Percentiles rank a stretch among this genome's conserved stretches.
phyloP scores from a whole-genome alignment of 2,113 vertebrate genomes.

The Callocephalon fimbriatum region DNA sequence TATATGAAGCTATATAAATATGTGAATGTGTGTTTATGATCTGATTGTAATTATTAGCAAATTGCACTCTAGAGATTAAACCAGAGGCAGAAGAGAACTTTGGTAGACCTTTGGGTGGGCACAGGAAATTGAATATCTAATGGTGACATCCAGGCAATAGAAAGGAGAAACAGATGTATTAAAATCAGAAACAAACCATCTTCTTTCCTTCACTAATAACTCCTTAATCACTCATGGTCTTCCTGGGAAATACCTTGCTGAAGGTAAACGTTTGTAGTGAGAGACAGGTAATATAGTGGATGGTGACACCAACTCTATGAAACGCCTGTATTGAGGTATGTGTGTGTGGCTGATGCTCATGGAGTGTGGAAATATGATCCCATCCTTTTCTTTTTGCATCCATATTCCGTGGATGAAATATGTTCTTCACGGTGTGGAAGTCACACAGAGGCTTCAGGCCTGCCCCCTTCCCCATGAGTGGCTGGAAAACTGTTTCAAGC shows the following conservation, averaged over 20 bases:
- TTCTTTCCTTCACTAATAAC: background rate
- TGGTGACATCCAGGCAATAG: background rate
- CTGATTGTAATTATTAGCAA: background rate
- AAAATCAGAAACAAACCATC: background rate
- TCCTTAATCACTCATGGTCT: background rate
- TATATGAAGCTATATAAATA: background rate
- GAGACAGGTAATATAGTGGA: background rate
- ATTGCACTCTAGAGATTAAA: background rate
- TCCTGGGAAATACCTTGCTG: background rate
- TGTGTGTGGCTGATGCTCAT: background rate
- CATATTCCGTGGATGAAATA: background rate
- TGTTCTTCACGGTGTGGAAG: fast-evolving
- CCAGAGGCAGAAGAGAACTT: background rate
- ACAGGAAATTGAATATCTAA: background rate
- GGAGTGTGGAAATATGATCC: background rate
- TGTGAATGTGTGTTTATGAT: background rate
- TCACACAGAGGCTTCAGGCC: background rate
- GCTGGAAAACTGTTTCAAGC: background rate
- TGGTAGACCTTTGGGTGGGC: background rate
- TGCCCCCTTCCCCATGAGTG: background rate
- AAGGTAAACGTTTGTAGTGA: background rate
- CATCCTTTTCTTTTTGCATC: background rate
- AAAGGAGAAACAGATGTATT: background rate
- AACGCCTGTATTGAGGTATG: background rate
- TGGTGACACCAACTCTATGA: background rate